A percentile compares a stretch with the other conserved stretches of the same genome.
Evolutionary conservation across 2,797 vertebrate species (phyloP).

Genomic region (Sebastes diploproa): DNA sequence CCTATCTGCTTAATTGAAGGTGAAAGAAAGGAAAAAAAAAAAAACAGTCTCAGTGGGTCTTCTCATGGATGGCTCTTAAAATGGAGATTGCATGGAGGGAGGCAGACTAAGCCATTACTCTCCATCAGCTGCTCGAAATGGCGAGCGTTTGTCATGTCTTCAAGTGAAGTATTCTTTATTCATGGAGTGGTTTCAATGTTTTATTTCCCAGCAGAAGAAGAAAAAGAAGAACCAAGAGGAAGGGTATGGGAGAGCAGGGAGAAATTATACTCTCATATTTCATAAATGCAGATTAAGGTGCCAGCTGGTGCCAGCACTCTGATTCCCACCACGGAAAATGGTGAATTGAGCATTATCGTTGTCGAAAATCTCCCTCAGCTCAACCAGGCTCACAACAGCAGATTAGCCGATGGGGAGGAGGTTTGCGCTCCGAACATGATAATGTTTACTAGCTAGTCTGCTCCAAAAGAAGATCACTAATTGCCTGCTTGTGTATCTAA

Average conservation of each 20-base stretch:
- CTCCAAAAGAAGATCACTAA: conserved; percentile 52
- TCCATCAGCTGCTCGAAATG: conserved; percentile 37
- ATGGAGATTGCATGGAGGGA: conserved; percentile 1
- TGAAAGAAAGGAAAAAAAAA: background rate
- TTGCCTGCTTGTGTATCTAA: conserved; percentile 43
- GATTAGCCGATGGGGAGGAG: conserved; percentile 47
- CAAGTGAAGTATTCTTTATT: conserved; percentile 68
- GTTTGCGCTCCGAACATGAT: conserved; percentile 20
- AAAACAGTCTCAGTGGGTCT: background rate
- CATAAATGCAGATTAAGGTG: conserved; percentile 62
- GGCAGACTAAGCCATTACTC: conserved; percentile 21
- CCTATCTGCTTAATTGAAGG: conserved; percentile 46
- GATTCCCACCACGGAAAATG: conserved; percentile 33
- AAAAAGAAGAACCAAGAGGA: conserved; percentile 16
- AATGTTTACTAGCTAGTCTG: conserved; percentile 51
- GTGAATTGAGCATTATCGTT: conserved; percentile 44
- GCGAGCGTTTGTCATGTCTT: conserved; percentile 48
- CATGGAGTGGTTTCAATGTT: conserved; percentile 68
- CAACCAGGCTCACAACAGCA: conserved; percentile 20
- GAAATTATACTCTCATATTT: conserved; percentile 47
- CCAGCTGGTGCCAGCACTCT: conserved; percentile 52
- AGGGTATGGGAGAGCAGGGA: background rate
- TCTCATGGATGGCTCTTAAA: conserved; percentile 6
- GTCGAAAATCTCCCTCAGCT: conserved; percentile 46
- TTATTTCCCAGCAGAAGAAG: conserved; percentile 61